Evolutionary conservation across 2,888 invertebrate genomes (phyloP).

Genomic region (Amphipyra berbera): DNA sequence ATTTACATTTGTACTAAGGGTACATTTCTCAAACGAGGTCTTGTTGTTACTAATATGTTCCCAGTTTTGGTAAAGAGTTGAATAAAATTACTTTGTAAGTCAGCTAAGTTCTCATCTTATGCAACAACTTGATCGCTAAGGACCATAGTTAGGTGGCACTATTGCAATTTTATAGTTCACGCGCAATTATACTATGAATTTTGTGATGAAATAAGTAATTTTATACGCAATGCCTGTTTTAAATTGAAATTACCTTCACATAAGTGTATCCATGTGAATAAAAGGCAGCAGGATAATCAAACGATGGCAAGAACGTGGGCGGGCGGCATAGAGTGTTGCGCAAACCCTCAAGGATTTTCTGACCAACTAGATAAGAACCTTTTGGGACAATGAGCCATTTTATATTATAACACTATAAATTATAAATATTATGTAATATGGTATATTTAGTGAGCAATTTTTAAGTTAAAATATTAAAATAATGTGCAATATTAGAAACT

Average conservation of each 20-base stretch:
- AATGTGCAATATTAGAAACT: not conserved
- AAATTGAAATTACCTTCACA: not conserved
- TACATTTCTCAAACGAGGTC: too few species aligned
- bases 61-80: too few species aligned
- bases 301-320: conserved; percentile 56
- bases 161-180: too few species aligned
- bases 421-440: not conserved
- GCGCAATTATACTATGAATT: not conserved
- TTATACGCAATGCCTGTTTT: conserved; percentile 10
- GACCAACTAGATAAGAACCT: conserved; percentile 49
- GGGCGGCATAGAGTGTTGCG: conserved; percentile 62
- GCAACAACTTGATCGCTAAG: too few species aligned
- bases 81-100: too few species aligned
- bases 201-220: conserved; percentile 14
- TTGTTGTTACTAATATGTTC: too few species aligned
- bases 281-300: not conserved
- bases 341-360: conserved; percentile 62
- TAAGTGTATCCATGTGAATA: conserved; percentile 6
- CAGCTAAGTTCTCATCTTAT: too few species aligned
- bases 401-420: not conserved
- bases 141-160: too few species aligned
- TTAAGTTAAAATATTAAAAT: not conserved
- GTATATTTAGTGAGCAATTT: too few species aligned
- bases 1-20: too few species aligned
- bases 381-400: conserved; percentile 4